A percentile compares a stretch with the other conserved stretches of the same genome.
Conservation (phyloP, 2,113 vertebrate genomes). For the Dascyllus trimaculatus region DNA sequence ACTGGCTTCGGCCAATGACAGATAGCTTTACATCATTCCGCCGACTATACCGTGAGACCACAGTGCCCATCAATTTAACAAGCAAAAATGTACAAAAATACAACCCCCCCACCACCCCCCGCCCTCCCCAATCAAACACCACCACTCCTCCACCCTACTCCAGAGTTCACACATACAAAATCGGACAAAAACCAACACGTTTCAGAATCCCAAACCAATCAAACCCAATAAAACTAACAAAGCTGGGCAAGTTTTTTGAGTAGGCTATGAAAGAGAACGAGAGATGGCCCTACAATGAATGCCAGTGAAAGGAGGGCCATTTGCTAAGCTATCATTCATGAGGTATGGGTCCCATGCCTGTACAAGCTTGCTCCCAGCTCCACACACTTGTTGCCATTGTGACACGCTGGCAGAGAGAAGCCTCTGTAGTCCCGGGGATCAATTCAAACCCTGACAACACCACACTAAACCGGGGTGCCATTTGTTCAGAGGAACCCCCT, state of each 20-base stretch:
- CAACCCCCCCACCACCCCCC: not conserved
- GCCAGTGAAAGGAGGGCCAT: conserved; percentile 84
- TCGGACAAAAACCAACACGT: conserved; percentile 80
- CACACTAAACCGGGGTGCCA: conserved; percentile 86
- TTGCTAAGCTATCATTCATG: conserved; percentile 87
- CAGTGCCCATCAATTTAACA: conserved; percentile 76
- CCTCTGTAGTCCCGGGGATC: conserved; percentile 86
- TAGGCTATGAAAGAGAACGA: conserved; percentile 80
- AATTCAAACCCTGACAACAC: conserved; percentile 88
- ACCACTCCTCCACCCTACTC: conserved; percentile 25
- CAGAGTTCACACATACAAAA: conserved; percentile 76
- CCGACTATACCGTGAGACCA: conserved; percentile 77
- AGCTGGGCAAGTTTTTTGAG: conserved; percentile 81
- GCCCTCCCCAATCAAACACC: conserved; percentile 23
- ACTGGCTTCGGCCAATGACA: conserved; percentile 69
- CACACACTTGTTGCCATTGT: conserved; percentile 88
- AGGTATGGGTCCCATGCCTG: conserved; percentile 84
- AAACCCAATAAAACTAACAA: conserved; percentile 84
- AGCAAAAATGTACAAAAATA: conserved; percentile 74
- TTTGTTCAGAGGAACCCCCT: conserved; percentile 85
- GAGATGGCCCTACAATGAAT: conserved; percentile 82
- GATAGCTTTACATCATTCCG: conserved; percentile 78
- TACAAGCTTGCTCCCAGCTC: conserved; percentile 88
- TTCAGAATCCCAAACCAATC: conserved; percentile 84
- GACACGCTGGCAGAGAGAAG: conserved; percentile 85